Evolutionary conservation across 1,140 invertebrate genomes (phyloP).

Genomic region (Temnothorax curvispinosus): DNA sequence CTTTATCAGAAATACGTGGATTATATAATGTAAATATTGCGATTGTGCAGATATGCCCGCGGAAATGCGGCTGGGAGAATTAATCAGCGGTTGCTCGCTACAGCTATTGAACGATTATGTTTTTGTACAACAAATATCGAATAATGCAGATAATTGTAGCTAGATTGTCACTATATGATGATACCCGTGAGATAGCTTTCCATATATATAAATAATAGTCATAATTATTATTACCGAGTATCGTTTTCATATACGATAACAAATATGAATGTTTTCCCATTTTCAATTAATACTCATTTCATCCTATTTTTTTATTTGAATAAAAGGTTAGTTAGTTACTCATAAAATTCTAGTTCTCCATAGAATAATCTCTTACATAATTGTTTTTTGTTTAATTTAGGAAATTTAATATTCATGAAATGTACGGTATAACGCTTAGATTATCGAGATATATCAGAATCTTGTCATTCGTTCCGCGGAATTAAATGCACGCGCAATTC

Average conservation of each 20-base stretch:
- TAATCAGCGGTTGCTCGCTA: slow-evolving; percentile 25
- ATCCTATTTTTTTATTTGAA: background rate
- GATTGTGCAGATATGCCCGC: background rate
- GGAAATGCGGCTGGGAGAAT: slow-evolving; percentile 25
- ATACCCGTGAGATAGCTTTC: background rate
- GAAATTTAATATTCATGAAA: background rate
- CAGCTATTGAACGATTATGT: slow-evolving; percentile 14
- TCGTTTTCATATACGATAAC: background rate
- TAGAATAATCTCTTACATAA: no score
- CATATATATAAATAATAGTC: background rate
- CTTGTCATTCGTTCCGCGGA: background rate
- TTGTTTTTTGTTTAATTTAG: no score
- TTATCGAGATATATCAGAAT: background rate
- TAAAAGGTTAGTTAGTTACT: background rate
- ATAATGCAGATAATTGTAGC: slow-evolving; percentile 36
- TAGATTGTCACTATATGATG: background rate
- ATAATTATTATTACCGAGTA: background rate
- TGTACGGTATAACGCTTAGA: no score
- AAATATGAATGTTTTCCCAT: background rate
- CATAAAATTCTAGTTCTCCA: no score
- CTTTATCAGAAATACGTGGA: slow-evolving; percentile 28
- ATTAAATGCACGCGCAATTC: slow-evolving; percentile 1
- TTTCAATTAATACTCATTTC: background rate
- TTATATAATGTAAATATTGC: slow-evolving; percentile 41
- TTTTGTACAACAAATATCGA: slow-evolving; percentile 16